Evolutionary conservation across 2,888 invertebrate species (phyloP).

Genomic region (Nebria brevicollis): DNA sequence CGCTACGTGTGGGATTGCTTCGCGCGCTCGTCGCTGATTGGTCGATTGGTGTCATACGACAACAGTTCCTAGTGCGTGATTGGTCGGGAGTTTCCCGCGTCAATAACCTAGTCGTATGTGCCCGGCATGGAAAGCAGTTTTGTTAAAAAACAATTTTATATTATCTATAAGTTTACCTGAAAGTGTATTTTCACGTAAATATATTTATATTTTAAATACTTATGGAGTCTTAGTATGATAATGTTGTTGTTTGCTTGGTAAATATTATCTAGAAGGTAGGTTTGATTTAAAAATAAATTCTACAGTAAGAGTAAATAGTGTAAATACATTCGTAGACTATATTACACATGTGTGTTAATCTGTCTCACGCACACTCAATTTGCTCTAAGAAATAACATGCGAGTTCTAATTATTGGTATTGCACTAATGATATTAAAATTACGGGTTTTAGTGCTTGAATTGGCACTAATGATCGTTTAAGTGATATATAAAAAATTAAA

Average conservation of each 20-base stretch:
- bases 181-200: too few species aligned
- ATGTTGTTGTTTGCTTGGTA: not conserved
- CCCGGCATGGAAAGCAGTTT: constrained; percentile 34
- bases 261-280: constrained; percentile 19
- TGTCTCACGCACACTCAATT: too few species aligned
- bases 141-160: not conserved
- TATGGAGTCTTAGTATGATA: too few species aligned
- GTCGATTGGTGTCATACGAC: constrained; percentile 18
- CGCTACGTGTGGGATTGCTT: not conserved
- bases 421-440: not conserved
- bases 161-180: not conserved
- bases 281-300: not conserved
- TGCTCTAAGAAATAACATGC: not conserved
- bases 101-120: constrained; percentile 22
- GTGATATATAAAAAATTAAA: not conserved
- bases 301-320: too few species aligned
- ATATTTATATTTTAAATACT: too few species aligned
- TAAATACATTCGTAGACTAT: too few species aligned
- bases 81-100: constrained; percentile 34
- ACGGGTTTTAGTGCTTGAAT: not conserved
- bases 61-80: not conserved
- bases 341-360: too few species aligned
- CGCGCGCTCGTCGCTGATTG: constrained; percentile 18
- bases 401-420: not conserved
- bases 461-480: not conserved